Conservation (phyloP, 2,113 vertebrate genomes). For the Melanerpes formicivorus region DNA sequence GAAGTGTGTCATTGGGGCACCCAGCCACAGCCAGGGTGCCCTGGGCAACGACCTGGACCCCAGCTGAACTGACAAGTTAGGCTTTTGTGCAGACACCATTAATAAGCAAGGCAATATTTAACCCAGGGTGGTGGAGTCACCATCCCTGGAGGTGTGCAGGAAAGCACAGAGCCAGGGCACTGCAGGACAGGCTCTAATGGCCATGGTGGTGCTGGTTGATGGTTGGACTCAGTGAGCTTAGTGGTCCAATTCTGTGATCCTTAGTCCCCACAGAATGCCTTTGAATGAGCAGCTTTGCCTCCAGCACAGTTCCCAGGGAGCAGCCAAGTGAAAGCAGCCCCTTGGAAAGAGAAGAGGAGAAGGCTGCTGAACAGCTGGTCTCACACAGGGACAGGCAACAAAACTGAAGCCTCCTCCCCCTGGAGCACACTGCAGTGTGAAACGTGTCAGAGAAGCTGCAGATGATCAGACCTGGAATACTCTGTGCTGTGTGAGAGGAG, state of each 20-base stretch:
- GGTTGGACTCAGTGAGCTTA: no score
- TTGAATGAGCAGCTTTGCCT: background rate
- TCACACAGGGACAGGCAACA: background rate
- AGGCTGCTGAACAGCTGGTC: background rate
- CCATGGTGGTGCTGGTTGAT: no score
- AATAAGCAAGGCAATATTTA: background rate
- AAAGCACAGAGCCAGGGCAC: no score
- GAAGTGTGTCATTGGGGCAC: no score
- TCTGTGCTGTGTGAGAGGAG: background rate
- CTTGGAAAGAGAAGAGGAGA: background rate
- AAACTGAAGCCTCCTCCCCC: background rate
- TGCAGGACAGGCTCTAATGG: no score
- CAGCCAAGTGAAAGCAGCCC: background rate
- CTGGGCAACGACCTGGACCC: background rate
- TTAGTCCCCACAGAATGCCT: background rate
- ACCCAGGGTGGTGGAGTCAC: no score
- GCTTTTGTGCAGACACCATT: background rate
- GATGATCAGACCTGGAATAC: slow-evolving; percentile 28
- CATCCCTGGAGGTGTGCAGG: no score
- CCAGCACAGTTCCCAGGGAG: background rate
- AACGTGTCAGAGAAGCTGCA: background rate
- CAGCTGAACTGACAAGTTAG: no score
- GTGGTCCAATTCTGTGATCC: no score
- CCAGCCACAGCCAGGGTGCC: background rate
- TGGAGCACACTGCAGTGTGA: background rate